Percentiles rank a stretch among this genome's conserved stretches.
Evolutionary conservation across 2,888 invertebrate species (phyloP).

Genomic region (Ophonus ardosiacus): DNA sequence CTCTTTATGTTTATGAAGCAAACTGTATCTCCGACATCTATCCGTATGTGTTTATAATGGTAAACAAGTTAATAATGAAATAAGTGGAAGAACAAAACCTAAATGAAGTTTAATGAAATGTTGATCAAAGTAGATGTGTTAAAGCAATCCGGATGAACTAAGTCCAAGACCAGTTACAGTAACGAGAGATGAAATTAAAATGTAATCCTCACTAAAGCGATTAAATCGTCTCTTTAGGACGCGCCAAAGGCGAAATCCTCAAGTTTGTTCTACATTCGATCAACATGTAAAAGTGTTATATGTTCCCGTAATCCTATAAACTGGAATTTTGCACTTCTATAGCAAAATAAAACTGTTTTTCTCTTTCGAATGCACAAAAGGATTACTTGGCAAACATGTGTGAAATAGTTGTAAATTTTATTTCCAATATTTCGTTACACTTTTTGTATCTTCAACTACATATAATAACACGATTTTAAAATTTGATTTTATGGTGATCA

Average conservation of each 20-base stretch:
- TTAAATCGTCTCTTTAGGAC: slow-evolving; percentile 27
- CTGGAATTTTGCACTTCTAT: background rate
- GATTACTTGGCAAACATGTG: too few relatives aligned
- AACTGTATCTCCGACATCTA: background rate
- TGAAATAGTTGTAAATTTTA: too few relatives aligned
- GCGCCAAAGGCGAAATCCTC: slow-evolving; percentile 22
- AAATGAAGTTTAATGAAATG: slow-evolving; percentile 46
- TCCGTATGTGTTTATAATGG: background rate
- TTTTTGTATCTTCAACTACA: too few relatives aligned
- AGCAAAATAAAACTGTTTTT: background rate
- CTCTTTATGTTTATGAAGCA: background rate
- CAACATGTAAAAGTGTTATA: background rate
- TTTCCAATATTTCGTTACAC: too few relatives aligned
- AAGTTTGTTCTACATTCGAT: background rate
- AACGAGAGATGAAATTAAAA: slow-evolving; percentile 48
- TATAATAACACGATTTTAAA: too few relatives aligned
- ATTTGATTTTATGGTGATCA: too few relatives aligned
- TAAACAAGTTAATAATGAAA: slow-evolving; percentile 24
- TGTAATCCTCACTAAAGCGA: slow-evolving; percentile 41
- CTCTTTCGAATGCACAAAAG: too few relatives aligned
- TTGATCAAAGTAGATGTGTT: slow-evolving; percentile 42
- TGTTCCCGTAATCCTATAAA: background rate
- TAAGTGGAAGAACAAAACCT: slow-evolving; percentile 20
- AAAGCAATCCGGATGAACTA: background rate
- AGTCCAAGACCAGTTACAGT: background rate